A percentile compares a stretch with the other conserved stretches of the same genome.
Conservation (phyloP, 2,113 vertebrate genomes). For the Oryzias melastigma region DNA sequence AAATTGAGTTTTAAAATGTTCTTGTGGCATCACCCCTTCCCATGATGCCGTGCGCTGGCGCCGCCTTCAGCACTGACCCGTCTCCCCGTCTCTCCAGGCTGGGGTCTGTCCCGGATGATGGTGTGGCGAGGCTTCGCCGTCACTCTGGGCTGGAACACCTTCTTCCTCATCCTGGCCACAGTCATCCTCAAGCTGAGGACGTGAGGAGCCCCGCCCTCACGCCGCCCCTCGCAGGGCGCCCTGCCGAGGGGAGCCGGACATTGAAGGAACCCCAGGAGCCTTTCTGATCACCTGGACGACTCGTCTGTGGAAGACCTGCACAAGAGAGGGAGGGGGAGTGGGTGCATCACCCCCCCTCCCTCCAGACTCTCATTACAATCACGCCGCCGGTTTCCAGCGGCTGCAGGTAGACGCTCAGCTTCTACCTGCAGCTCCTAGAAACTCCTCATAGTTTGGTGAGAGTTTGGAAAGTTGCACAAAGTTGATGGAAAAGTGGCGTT, state of each 20-base stretch:
- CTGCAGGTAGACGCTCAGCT: conserved; percentile 17
- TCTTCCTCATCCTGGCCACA: conserved; percentile 79
- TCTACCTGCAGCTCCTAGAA: conserved; percentile 36
- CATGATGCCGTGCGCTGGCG: too few relatives aligned
- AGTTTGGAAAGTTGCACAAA: conserved; percentile 5
- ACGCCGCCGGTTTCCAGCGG: conserved; percentile 21
- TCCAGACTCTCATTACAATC: background rate
- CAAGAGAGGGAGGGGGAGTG: background rate
- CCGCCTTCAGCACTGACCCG: too few relatives aligned
- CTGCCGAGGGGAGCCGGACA: background rate
- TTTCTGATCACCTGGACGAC: conserved; percentile 10
- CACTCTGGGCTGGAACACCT: conserved; percentile 79
- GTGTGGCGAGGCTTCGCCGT: conserved; percentile 80
- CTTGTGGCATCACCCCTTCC: too few relatives aligned
- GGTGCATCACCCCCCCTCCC: conserved; percentile 16
- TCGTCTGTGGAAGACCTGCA: conserved; percentile 6
- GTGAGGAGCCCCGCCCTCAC: conserved; percentile 39
- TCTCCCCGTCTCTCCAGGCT: conserved; percentile 62
- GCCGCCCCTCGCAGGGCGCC: background rate
- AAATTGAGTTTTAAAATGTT: too few relatives aligned
- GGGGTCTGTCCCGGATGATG: conserved; percentile 76
- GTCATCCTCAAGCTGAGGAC: conserved; percentile 79
- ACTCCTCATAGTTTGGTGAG: background rate
- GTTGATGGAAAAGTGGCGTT: conserved; percentile 9
- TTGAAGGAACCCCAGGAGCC: conserved; percentile 17